Evolutionary conservation across 2,797 vertebrate genomes (phyloP), one percentile per base, ranked within the genome.

Genomic region (Gymnocypris eckloni): DNA sequence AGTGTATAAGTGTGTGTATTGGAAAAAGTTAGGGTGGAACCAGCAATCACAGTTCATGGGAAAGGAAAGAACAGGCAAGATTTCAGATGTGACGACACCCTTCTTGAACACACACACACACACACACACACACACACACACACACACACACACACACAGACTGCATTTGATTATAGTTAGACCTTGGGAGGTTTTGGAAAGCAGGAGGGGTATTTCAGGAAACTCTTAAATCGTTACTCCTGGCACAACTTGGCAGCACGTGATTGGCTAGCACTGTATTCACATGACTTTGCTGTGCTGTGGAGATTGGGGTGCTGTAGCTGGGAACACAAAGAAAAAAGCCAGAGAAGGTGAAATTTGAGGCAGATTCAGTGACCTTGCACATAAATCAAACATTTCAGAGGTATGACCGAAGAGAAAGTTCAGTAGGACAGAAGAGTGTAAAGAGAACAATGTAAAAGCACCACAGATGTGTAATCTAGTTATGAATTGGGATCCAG

Each of bases 251-350:
- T 94, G 94, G 93, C 92, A 20, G 83, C 86, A 85, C 67, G 79
- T 91, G 91, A 95, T 94, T 95, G 94, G 94, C 85, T 61, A 86
- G 87, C 85, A 81, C 83, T 67, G 64, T 76, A 52, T 87, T 88
- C 87, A 88, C 86, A 86, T 92, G 90, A 93, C 86, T 89, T 54
- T 69, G 86, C 89, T 92, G 87, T 81, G 86, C 54, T 85, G 75
- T 41, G 66, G 45, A 76, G 82, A 81, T 83, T 79, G 79, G 90
- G 81, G 87, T 87, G 83, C 81, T 59, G 41, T 88, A 80, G 64
- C 82, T 86, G 89, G 72, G 16, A 54, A 33, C 48, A 4, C 16
- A 89, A 66, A 52, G 59, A 64, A 41, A 86, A 86, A 33, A 76
- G 9, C 6, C 76, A 6, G 39, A 71, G 22, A 85, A 41, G 52